Conservation (phyloP, 2,113 vertebrate genomes). For the Isichthys henryi region DNA sequence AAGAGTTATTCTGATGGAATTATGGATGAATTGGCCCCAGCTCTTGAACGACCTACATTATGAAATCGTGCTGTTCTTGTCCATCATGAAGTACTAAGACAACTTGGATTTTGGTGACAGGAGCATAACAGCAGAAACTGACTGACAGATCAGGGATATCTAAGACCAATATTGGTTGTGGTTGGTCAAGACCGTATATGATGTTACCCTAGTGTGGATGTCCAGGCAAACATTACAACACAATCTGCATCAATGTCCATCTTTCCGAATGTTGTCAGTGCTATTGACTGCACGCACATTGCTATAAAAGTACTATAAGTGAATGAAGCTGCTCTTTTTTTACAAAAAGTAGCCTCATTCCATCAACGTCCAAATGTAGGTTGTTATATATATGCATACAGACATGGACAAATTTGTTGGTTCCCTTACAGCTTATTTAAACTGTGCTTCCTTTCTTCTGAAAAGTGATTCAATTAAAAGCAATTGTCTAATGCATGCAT, state of each 20-base stretch:
- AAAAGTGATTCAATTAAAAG: too few species aligned
- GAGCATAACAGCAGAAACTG: background rate
- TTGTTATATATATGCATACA: background rate
- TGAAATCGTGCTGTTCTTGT: background rate
- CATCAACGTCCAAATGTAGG: background rate
- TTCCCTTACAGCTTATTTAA: too few species aligned
- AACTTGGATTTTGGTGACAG: background rate
- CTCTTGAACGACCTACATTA: background rate
- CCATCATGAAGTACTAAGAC: background rate
- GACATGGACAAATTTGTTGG: too few species aligned
- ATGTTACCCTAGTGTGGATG: too few species aligned
- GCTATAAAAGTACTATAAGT: background rate
- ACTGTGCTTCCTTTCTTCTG: too few species aligned
- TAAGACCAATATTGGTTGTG: background rate
- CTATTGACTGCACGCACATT: background rate
- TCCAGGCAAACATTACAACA: too few species aligned
- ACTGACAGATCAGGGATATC: background rate
- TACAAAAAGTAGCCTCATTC: background rate
- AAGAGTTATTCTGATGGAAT: background rate
- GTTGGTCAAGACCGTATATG: too few species aligned
- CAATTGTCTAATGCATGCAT: too few species aligned
- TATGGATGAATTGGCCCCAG: background rate
- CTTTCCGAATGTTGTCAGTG: too few species aligned
- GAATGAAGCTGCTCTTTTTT: background rate
- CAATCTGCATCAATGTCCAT: too few species aligned